These are phyloP conservation scores for Lycaon pictus DNA, from an alignment of 2,113 vertebrate species.

Conservation along the genomic window DNA sequence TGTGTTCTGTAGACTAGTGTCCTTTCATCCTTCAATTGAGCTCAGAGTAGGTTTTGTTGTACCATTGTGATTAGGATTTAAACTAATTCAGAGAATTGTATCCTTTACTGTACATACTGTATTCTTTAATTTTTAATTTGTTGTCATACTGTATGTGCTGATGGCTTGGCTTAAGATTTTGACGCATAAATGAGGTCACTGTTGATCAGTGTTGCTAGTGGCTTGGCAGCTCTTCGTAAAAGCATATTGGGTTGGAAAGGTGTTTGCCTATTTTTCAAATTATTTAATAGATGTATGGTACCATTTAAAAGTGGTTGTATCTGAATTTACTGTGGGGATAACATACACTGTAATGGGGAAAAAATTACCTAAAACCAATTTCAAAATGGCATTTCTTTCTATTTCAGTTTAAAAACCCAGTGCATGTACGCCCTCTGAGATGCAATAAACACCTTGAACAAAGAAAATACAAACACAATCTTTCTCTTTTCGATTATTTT, in stretches of 20 bases:
- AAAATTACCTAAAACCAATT: slow-evolving; percentile 88
- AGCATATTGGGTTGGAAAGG: slow-evolving; percentile 90
- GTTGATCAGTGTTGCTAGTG: slow-evolving; percentile 92
- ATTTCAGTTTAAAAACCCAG: slow-evolving; percentile 93
- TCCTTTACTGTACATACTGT: slow-evolving; percentile 90
- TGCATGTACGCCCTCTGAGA: slow-evolving; percentile 99
- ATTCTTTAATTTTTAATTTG: slow-evolving; percentile 88
- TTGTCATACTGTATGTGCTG: slow-evolving; percentile 91
- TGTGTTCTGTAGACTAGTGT: slow-evolving; percentile 87
- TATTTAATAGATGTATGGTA: slow-evolving; percentile 93
- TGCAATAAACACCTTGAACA: slow-evolving; percentile 99
- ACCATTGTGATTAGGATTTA: slow-evolving; percentile 88
- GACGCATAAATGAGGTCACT: slow-evolving; percentile 90
- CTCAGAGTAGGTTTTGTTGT: slow-evolving; percentile 90
- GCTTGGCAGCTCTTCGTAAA: slow-evolving; percentile 92
- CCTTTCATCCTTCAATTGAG: slow-evolving; percentile 86
- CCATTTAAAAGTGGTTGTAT: slow-evolving; percentile 95
- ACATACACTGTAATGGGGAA: slow-evolving; percentile 89
- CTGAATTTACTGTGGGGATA: slow-evolving; percentile 93
- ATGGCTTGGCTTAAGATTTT: slow-evolving; percentile 91
- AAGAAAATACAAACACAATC: slow-evolving; percentile 86
- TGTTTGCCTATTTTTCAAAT: slow-evolving; percentile 90
- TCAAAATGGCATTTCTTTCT: slow-evolving; percentile 95
- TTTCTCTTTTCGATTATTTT: slow-evolving; percentile 78
- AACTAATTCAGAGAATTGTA: slow-evolving; percentile 85